Base-by-base conservation (phyloP, 2,888 invertebrate genomes). In the Pharmacophagus antenor region DNA sequence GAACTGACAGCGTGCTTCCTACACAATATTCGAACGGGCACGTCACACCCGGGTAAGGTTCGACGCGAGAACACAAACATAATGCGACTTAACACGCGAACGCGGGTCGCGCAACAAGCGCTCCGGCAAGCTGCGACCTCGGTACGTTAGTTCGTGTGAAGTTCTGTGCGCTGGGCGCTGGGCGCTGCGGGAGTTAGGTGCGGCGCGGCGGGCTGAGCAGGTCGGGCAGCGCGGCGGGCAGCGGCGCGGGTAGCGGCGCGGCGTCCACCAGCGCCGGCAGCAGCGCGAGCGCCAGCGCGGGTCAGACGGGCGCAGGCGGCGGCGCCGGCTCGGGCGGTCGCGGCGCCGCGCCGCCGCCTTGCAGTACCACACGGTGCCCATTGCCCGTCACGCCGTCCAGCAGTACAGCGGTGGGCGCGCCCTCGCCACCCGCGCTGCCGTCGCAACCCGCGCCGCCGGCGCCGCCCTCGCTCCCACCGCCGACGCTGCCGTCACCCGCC, bases 291-390 rank as follows among this genome's bases (percentile, higher is more conserved):
- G 89, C 87, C 81, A 88, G 85, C 85, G 77, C 85, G 86, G 85
- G 87, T 85, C 89, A 89, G 82, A 87, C 87, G 89, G 92, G 93
- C 93, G 94, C 94, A 92, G 93, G 94, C 92, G 93, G 92, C 88
- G 93, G 93, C 74, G 81, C 93, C 82, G 94, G 94, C 95, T 96
- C 97, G 91, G 97, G 97, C 91, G 96, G 96, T 75, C 96, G 96
- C 82, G 95, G 95, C 85, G 95, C 95, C 81, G 96, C 95, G 82
- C 96, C 96, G 84, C 95, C 94, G 89, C 94, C 95, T 91, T 95
- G 95, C 85, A 97, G 95, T 88, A 97, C 96, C 88, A 97, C 97
- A 86, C 96, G 95, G 91, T 96, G 96, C 85, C 96, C 97, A 92
- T 84, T 94, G 95, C 66, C 95, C 79, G 78, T 95, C 95, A 79